Evolutionary conservation across 2,888 invertebrate genomes (phyloP).

Genomic region (Caenorhabditis becei): DNA sequence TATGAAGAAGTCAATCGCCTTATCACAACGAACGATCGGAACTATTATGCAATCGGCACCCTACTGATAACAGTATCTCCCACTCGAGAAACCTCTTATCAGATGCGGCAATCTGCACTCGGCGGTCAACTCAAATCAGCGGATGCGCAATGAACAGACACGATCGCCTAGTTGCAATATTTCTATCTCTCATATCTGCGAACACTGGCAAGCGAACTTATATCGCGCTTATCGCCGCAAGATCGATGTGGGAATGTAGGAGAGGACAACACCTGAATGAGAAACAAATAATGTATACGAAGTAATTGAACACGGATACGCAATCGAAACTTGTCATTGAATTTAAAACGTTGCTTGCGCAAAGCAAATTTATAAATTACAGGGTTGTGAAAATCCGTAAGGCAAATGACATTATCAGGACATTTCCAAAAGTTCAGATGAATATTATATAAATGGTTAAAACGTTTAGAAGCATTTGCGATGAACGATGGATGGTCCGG

Average conservation of each 20-base stretch:
- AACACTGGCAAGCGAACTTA: not conserved
- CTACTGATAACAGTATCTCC: conserved; percentile 20
- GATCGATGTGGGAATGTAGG: not conserved
- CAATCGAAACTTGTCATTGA: conserved; percentile 20
- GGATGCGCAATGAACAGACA: not conserved
- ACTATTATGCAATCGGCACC: conserved; percentile 31
- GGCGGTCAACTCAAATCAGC: conserved; percentile 6
- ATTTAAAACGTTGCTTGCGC: conserved; percentile 50
- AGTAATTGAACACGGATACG: conserved; percentile 7
- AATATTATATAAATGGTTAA: conserved; percentile 59
- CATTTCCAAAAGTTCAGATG: conserved; percentile 58
- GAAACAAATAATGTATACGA: not conserved
- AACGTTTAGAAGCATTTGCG: conserved; percentile 75
- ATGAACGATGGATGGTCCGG: conserved; percentile 75
- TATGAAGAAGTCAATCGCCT: not conserved
- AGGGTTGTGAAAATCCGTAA: conserved; percentile 64
- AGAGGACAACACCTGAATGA: not conserved
- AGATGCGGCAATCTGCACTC: conserved; percentile 4
- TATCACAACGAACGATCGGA: conserved; percentile 3
- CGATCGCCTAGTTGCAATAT: not conserved
- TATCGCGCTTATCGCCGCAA: not conserved
- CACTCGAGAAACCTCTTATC: conserved; percentile 12
- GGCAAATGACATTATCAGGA: conserved; percentile 63
- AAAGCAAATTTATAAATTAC: conserved; percentile 60
- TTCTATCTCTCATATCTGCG: not conserved